Evolutionary conservation across 2,113 vertebrate genomes (phyloP), one percentile per base, ranked within the genome.

Genomic region (Cygnus buccinator): DNA sequence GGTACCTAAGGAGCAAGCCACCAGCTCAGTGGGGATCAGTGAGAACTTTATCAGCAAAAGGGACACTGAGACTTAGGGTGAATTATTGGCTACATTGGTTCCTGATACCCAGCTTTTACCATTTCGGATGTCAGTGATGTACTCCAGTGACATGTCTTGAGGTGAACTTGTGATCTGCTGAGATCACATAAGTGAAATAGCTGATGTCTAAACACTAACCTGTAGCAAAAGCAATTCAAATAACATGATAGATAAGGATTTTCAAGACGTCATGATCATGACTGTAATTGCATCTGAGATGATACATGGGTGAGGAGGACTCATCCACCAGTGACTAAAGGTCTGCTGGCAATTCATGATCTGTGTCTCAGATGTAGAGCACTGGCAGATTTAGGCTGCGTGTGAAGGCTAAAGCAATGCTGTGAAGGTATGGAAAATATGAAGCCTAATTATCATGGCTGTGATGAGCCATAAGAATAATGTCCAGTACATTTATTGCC

Each of bases 81-180:
- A 50, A 46, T 10, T 14, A 3, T 17, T 1, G 1, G 9, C 23
- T 46, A 2, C 16, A 1, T 12, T 62, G 66, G 50, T 29, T 83
- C 75, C 63, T 46, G 44, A 4, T 31, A 25, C 8, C 37, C 70
- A 52, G 41, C 31, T 10, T 54, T 70, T 58, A 29, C 9, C 37
- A 26, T 41, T n/a, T 31, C 48, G 12, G 28, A 54, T 4, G 13
- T 35, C 55, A 54, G 1, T 20, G 54, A 55, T 39, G 65, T 43
- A 25, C 73, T 19, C 15, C 63, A 76, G 67, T 70, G 84, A 78
- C 25, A 55, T 0, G 0, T 7, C 31, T 4, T 2, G 13, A 65
- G 58, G 8, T 31, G n/a, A 61, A 46, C 0, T 1, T 63, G 54
- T 33, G 77, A 76, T 48, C 61, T 71, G 70, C 66, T 83, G 77